Percentiles rank a stretch among this genome's conserved stretches.
Evolutionary conservation across 2,113 vertebrate genomes (phyloP).

Genomic region (Festucalex cinctus): DNA sequence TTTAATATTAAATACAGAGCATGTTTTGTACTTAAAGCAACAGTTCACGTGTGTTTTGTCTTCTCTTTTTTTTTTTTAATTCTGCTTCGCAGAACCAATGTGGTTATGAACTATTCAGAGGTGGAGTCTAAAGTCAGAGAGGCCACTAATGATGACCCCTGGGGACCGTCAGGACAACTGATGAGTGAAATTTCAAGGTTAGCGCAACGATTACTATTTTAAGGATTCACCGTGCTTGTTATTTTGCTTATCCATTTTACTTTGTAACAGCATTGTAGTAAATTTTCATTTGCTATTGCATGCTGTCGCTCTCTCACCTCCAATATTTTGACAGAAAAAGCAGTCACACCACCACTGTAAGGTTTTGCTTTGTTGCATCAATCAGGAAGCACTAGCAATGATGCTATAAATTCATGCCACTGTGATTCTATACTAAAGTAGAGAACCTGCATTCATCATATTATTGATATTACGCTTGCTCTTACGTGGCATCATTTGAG

Average conservation of each 20-base stretch:
- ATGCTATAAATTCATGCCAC: no score
- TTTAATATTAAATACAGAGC: not conserved
- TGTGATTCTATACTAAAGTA: no score
- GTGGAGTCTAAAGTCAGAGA: conserved; percentile 98
- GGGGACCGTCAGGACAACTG: conserved; percentile 96
- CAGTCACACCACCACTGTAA: no score
- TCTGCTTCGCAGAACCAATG: conserved; percentile 82
- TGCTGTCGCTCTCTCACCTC: not conserved
- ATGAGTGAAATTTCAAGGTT: conserved; percentile 98
- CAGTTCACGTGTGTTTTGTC: conserved; percentile 2
- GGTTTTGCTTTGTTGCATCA: no score
- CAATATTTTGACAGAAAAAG: not conserved
- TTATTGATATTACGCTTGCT: not conserved
- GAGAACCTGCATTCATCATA: not conserved
- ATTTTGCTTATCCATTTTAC: not conserved
- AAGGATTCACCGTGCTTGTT: not conserved
- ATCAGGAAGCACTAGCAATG: no score
- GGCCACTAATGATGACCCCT: conserved; percentile 97
- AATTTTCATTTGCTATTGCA: not conserved
- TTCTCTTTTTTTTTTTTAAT: conserved; percentile 1
- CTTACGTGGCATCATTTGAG: not conserved
- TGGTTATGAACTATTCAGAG: conserved; percentile 99
- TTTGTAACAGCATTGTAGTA: not conserved
- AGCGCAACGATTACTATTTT: conserved; percentile 28
- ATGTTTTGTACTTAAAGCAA: not conserved